A percentile compares a stretch with the other conserved stretches of the same genome.
Conservation (phyloP, 2,113 vertebrate genomes). For the human (Homo sapiens) region GRCh38 chr1:52418001-52418500, state of each 20-base stretch:
- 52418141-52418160: constrained; percentile 42
- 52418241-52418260: neutral
- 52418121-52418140: neutral
- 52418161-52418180: neutral
- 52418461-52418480: neutral
- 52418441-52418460: neutral
- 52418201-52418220: neutral
- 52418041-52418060: neutral
- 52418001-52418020: neutral
- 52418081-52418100: neutral
- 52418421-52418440: constrained; percentile 8
- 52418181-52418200: constrained; percentile 45
- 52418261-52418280: neutral
- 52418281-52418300: constrained; percentile 54
- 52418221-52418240: constrained; percentile 26
- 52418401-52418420: neutral
- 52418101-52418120: neutral
- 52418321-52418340: neutral
- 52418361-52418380: neutral
- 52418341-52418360: neutral
- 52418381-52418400: neutral
- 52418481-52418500: neutral
- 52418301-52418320: neutral
- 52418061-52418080: constrained; percentile 40
- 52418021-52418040: neutral